Evolutionary conservation across 2,888 invertebrate genomes (phyloP), one percentile per base, ranked within the genome.

Genomic region (Lasioglossum zephyrum): DNA sequence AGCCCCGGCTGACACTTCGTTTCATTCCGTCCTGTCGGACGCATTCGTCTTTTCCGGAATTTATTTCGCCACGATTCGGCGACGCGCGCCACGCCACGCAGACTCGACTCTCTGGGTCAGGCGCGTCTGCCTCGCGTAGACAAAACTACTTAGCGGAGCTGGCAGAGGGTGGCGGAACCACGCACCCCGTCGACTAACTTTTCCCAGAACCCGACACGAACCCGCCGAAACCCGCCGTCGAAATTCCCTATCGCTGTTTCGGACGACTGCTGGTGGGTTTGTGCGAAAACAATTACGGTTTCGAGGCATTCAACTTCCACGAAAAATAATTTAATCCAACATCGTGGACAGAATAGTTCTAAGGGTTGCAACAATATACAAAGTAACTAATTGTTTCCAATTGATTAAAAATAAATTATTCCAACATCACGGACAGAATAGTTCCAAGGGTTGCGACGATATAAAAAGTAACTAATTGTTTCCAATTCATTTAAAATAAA

Each of bases 21-120:
- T 88, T 80, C 90, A 77, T 86, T 87, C 85, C 86, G 73, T 74
- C 86, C 81, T 87, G 90, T 39, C 85, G 87, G 87, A 81, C 77
- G 88, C 85, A 81, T 88, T 86, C 88, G 88, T 90, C 90, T 88
- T 91, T 91, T 86, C 82, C 84, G 82, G 85, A 86, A 90, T 90
- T 90, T 90, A 90, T 91, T 87, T 85, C 53, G 41, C 69, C 60
- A 63, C 57, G 49, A 16, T 66, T 36, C 47, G 11, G 31, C 41
- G 41, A 31, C 76, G 73, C 78, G 70, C 39, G 41, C 31, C 26
- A 13, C 63, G 63, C 26, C 16, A 31, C 26, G 26, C 63, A 9
- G 22, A 57, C 57, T 57, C 63, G 63, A 63, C 6, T 57, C 53
- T 73, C 82, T 53, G 82, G 79, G 82, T 70, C 84, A 70, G n/a